phyloP scores from a whole-genome alignment of 2,888 invertebrate genomes.

The Drymonia ruficornis region DNA sequence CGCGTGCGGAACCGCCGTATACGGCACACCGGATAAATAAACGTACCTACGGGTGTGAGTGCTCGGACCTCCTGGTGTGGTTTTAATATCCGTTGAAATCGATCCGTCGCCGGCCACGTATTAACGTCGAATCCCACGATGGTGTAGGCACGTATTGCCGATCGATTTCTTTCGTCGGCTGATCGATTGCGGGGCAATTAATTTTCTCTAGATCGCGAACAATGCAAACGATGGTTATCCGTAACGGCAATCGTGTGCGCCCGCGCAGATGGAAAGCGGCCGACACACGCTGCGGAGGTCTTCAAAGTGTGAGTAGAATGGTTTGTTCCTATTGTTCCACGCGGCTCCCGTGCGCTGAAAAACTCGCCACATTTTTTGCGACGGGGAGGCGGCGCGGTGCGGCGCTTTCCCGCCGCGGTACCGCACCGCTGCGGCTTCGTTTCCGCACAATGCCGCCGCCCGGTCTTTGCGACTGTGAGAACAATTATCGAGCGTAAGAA shows the following conservation, averaged over 20 bases:
- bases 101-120: constrained; percentile 11
- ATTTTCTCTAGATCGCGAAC: constrained; percentile 77
- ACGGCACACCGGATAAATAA: constrained; percentile 12
- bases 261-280: constrained; percentile 72
- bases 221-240: constrained; percentile 81
- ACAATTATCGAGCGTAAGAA: constrained; percentile 43
- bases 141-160: constrained; percentile 39
- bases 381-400: no score
- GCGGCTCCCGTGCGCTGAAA: constrained; percentile 55
- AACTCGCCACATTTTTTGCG: constrained; percentile 53
- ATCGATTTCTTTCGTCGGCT: constrained; percentile 61
- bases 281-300: constrained; percentile 59
- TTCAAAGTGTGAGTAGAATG: constrained; percentile 68
- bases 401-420: constrained; percentile 65
- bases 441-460: constrained; percentile 11
- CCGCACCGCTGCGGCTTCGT: constrained; percentile 30
- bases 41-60: constrained; percentile 33
- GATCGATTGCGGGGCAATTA: constrained; percentile 69
- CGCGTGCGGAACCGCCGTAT: constrained; percentile 13
- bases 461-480: constrained; percentile 51
- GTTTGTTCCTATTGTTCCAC: constrained; percentile 79
- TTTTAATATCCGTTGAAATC: constrained; percentile 34
- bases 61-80: constrained; percentile 21
- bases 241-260: constrained; percentile 67
- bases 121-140: constrained; percentile 30